Conservation (phyloP, 2,888 invertebrate genomes). For the Drosophila birchii region DNA sequence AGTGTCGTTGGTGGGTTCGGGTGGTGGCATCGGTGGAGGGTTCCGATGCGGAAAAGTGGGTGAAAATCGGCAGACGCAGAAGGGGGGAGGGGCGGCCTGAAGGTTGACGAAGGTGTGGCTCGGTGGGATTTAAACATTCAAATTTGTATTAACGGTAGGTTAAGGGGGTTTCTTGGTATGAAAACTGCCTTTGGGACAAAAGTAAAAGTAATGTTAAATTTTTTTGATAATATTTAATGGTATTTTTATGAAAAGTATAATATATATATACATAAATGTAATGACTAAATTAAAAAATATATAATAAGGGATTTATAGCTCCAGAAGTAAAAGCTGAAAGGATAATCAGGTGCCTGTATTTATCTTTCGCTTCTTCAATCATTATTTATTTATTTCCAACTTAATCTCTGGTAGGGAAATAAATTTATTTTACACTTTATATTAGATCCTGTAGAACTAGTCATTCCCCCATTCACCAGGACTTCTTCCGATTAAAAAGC, state of each 20-base stretch:
- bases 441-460: neutral
- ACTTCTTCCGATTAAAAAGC: conserved; percentile 8
- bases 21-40: conserved; percentile 13
- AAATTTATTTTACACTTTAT: conserved; percentile 4
- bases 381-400: neutral
- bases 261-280: no score
- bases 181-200: neutral
- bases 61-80: neutral
- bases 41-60: conserved; percentile 1
- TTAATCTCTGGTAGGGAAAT: neutral
- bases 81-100: neutral
- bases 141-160: conserved; percentile 8
- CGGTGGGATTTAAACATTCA: conserved; percentile 17
- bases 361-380: neutral
- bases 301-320: no score
- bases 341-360: neutral
- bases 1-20: conserved; percentile 54
- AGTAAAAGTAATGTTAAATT: neutral
- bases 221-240: neutral
- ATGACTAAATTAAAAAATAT: neutral
- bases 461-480: neutral
- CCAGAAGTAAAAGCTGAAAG: neutral
- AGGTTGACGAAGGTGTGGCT: conserved; percentile 24
- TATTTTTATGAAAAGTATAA: neutral
- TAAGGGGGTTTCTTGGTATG: neutral